Evolutionary conservation across 1,140 invertebrate species (phyloP), one percentile per base, ranked within the genome.

Genomic region (Drosophila asahinai): DNA sequence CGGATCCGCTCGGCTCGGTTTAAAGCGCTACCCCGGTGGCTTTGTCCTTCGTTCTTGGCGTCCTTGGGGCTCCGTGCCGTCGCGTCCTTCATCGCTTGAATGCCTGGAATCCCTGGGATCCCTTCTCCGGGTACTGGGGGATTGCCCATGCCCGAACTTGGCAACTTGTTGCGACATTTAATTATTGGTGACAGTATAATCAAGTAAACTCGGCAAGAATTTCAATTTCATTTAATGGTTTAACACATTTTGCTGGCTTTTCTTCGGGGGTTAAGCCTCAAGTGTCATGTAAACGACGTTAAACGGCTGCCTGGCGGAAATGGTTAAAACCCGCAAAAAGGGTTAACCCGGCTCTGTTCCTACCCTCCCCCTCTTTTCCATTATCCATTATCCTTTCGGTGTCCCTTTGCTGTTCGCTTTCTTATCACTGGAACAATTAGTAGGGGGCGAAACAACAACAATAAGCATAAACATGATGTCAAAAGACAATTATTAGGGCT

Each of bases 171-270:
- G 86, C 86, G 82, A 90, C 86, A 90, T 90, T 90, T 90, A 90
- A 90, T 90, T 90, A 90, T 90, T 91, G 86, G 86, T 89, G 86
- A 90, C 86, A 90, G 86, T 80, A 90, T 90, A 90, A 90, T 90
- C 86, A 90, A 90, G 86, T 91, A 90, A 90, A 90, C 81, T 90
- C 83, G 81, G 79, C 86, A 90, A 90, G 86, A 90, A 90, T 90
- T 90, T 90, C 86, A 90, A 90, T 90, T 90, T 90, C 82, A 80
- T 90, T 86, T 86, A 90, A 91, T 82, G 81, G 86, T 60, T 90
- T 82, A 82, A 86, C 86, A 91, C 86, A 84, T 86, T 91, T 86
- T 58, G 54, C 63, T 43, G 72, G 60, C 81, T 68, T 60, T 68
- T 51, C 72, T 55, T 55, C 22, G 59, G 62, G 66, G 63, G 71